Base-by-base conservation (phyloP, 2,113 vertebrate species). In the Tympanuchus pallidicinctus region DNA sequence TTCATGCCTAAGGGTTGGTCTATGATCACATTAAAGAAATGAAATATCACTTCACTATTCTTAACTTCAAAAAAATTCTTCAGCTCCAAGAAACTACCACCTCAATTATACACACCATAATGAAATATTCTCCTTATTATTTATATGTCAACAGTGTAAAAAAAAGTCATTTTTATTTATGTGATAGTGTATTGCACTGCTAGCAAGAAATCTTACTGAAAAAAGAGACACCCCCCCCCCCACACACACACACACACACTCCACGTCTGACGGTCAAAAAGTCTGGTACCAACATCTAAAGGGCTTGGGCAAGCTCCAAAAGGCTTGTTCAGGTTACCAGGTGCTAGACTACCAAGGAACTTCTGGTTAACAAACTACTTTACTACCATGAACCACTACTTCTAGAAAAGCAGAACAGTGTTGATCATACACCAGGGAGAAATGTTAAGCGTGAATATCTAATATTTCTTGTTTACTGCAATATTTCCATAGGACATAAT, bases 401-500 rank as follows among this genome's bases (percentile, higher is more conserved):
- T 32, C 61, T 32, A 59, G 42, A 69, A 69, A 89, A 4, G 6
- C 24, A 87, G 30, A 8, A 52, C 8, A 65, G 27, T 8, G 19
- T 18, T 1, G 0, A 50, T 34, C 64, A 85, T 7, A 27, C 8
- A 2, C 42, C 6, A 4, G 6, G 8, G 8, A 88, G 81, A 56
- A 50, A 76, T 0, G 70, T 8, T 0, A 89, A 72, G 72, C 12
- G 4, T 54, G 38, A 71, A 32, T 1, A 9, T 64, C 73, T 66
- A 52, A 57, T 30, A 36, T 20, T 81, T 78, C 34, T 67, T 82
- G 32, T 42, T 76, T 30, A 72, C 27, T 82, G 18, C 64, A 85
- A 70, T 4, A n/a, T 12, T 7, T 79, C 22, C 12, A 43, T 0
- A 10, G 17, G 14, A 82, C 5, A 34, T 3, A 2, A 40, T 56